Conservation (phyloP, 2,888 invertebrate species). For the Hypsopygia costalis region DNA sequence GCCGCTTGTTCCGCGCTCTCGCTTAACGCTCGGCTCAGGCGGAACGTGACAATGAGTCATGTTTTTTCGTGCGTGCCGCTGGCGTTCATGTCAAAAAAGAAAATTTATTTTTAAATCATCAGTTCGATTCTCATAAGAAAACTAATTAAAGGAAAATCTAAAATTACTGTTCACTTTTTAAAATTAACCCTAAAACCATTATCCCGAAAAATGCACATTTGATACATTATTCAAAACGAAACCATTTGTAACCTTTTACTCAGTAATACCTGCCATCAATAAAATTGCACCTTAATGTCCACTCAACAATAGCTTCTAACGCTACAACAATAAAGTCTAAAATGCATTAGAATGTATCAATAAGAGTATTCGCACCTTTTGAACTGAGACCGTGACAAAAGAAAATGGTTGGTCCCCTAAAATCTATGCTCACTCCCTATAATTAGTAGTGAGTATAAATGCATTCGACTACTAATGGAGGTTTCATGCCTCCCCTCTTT, state of each 20-base stretch:
- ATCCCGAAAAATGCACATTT: not conserved
- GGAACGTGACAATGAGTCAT: too few species aligned
- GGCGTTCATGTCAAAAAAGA: too few species aligned
- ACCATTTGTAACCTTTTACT: constrained; percentile 6
- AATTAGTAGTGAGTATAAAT: constrained; percentile 57
- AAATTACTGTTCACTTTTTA: too few species aligned
- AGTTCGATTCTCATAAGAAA: too few species aligned
- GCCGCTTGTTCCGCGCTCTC: too few species aligned
- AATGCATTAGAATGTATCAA: not conserved
- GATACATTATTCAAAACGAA: not conserved
- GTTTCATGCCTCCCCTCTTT: constrained; percentile 24
- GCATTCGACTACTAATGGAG: constrained; percentile 57
- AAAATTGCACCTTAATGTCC: not conserved
- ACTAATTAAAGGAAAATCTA: too few species aligned
- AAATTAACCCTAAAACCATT: not conserved
- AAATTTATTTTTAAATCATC: too few species aligned
- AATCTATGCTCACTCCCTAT: constrained; percentile 38
- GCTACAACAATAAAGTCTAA: not conserved
- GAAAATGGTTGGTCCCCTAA: constrained; percentile 18
- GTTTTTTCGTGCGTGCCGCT: too few species aligned
- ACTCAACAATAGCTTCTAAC: not conserved
- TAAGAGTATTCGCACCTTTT: not conserved
- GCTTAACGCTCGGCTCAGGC: too few species aligned
- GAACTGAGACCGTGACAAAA: constrained; percentile 14
- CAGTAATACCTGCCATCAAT: not conserved